Evolutionary conservation across 2,888 invertebrate species (phyloP), one percentile per base, ranked within the genome.

Genomic region (Apamea sordens): DNA sequence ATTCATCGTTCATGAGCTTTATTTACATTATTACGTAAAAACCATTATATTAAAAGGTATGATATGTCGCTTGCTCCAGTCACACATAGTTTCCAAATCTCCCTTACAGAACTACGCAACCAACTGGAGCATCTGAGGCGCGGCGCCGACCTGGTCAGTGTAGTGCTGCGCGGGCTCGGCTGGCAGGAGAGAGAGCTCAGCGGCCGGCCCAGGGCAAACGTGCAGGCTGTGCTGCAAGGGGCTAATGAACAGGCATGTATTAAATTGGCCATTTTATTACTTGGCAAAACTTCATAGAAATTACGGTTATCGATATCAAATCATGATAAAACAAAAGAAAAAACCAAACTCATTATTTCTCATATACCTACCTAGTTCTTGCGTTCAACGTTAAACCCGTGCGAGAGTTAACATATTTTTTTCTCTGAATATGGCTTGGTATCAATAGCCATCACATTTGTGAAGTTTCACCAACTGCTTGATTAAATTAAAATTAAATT

Each of bases 141-240:
- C 67, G 94, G 93, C 4, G 94, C 94, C 0, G 96, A 96, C 85
- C 90, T 94, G 0, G 95, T 96, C 24, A 93, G 95, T 86, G 95
- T 96, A 41, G 88, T 93, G 24, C 93, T 97, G 21, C 94, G 97
- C 2, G 96, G 94, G 0, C 92, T 96, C 0, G 97, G 96, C 63
- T 97, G 97, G 97, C 93, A 93, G 82, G 97, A 97, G 86, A 90
- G 96, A 0, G 95, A 93, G 50, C 92, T 96, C 24, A 92, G 90
- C 10, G 92, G 90, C 8, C 77, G 92, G 47, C 94, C 94, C 0
- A 77, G 80, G 4, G 93, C 94, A 0, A 61, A 89, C n/a, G 93
- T 93, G 2, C 89, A 83, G 8, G 88, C 75, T 0, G 83, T 83
- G 0, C 85, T 93, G 87, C 87, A 74, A 21, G 80, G 5, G 0